Percentiles rank a stretch among this genome's conserved stretches.
Evolutionary conservation across 1,140 invertebrate genomes (phyloP).

Genomic region (Drosophila bocqueti): DNA sequence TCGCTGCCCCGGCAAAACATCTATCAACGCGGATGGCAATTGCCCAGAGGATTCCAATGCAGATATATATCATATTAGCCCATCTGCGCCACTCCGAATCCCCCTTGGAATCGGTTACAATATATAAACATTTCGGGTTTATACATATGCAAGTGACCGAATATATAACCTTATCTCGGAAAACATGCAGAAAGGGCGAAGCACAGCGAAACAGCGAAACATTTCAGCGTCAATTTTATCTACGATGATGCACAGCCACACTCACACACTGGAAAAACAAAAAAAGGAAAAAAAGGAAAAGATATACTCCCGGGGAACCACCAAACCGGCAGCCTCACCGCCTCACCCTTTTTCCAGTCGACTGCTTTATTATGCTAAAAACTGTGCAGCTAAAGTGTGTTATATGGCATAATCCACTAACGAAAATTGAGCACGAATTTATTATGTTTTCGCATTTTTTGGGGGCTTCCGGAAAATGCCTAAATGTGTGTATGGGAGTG

Average conservation of each 20-base stretch:
- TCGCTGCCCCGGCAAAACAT: constrained; percentile 21
- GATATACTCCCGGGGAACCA: background rate
- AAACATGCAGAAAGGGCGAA: constrained; percentile 22
- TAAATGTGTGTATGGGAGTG: constrained; percentile 34
- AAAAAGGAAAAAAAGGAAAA: background rate
- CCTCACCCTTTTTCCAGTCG: constrained; percentile 63
- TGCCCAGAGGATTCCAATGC: constrained; percentile 14
- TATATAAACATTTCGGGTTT: constrained; percentile 39
- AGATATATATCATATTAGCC: constrained; percentile 62
- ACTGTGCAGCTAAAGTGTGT: constrained; percentile 77
- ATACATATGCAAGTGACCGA: constrained; percentile 40
- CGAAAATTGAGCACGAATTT: constrained; percentile 82
- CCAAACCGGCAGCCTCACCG: constrained; percentile 1
- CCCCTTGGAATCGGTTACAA: constrained; percentile 27
- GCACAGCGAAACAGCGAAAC: constrained; percentile 36
- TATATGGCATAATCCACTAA: constrained; percentile 83
- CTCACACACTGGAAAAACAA: background rate
- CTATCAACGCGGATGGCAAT: constrained; percentile 38
- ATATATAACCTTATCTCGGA: constrained; percentile 33
- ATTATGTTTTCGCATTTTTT: constrained; percentile 73
- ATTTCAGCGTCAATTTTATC: constrained; percentile 69
- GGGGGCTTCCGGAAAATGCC: constrained; percentile 50
- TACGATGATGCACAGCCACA: constrained; percentile 61
- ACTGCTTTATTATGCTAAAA: constrained; percentile 82
- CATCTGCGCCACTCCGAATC: constrained; percentile 27